Percentiles rank a stretch among this genome's conserved stretches.
Conservation (phyloP, 2,113 vertebrate genomes). For the Cisticola juncidis region DNA sequence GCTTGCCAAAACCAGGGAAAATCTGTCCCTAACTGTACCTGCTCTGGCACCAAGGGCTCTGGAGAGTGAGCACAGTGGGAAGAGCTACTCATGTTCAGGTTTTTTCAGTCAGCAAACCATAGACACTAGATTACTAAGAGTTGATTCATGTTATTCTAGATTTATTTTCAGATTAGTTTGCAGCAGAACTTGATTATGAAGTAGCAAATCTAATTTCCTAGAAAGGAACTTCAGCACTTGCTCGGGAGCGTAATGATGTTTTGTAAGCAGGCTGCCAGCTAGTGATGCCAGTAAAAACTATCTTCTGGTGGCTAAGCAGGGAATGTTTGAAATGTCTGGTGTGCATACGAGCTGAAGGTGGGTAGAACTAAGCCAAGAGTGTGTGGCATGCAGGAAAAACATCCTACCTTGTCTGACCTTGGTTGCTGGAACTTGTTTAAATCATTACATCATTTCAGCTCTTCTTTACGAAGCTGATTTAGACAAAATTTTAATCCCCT, state of each 20-base stretch:
- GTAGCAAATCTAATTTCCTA: constrained; percentile 20
- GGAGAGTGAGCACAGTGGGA: neutral
- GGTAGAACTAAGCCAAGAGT: neutral
- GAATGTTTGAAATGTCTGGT: neutral
- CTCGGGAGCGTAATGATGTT: neutral
- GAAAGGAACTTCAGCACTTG: neutral
- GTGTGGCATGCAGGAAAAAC: neutral
- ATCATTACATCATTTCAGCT: constrained; percentile 26
- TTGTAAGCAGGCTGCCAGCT: neutral
- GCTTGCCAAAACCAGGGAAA: neutral
- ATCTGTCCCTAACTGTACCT: neutral
- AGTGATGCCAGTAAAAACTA: neutral
- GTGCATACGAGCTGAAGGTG: neutral
- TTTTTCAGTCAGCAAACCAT: neutral
- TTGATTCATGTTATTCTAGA: neutral
- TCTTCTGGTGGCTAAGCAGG: neutral
- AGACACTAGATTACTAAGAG: neutral
- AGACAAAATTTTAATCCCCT: constrained; percentile 44
- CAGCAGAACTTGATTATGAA: neutral
- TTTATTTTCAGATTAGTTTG: constrained; percentile 7
- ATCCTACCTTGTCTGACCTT: constrained; percentile 21
- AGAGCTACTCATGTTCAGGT: neutral
- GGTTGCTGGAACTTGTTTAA: neutral
- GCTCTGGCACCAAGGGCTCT: neutral
- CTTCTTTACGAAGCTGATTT: constrained; percentile 54